Evolutionary conservation across 2,113 vertebrate species (phyloP), one percentile per base, ranked within the genome.

Genomic region (Sinocyclocheilus rhinocerous): DNA sequence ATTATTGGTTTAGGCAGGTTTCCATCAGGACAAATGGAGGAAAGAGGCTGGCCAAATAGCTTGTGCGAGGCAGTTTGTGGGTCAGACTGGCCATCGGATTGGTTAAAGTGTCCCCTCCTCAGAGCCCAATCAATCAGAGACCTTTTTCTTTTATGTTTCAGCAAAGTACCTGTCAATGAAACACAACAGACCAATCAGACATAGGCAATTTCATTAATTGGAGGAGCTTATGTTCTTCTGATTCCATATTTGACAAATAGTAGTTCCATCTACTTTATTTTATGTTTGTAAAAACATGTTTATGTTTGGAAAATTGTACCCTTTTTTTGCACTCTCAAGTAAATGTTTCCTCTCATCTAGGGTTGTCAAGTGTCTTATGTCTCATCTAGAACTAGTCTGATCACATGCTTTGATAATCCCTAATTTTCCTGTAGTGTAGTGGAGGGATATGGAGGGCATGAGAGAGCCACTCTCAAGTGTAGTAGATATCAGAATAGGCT

Each of bases 61-160:
- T 93, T 95, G 26, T 88, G 91, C 13, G 94, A 90, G 16, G 89
- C 90, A 48, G 90, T 92, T 61, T 94, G 92, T 1, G 87, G 92
- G 65, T 94, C 92, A 0, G 85, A 84, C 13, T 92, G 90, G 52
- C 87, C 91, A 85, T 90, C 87, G 0, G 85, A 87, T 3, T 92
- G 92, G 55, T 91, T 91, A 84, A 84, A 91, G 69, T 87, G 85
- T 39, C 93, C 95, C 79, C 94, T 93, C 36, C 95, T 92, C 81
- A 96, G 89, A 18, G 95, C 94, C 95, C 95, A 95, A 82, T 93
- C 92, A 15, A 96, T 95, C 83, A 96, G 85, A 3, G 95, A 96
- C 82, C 94, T 95, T 89, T 94, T 96, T 82, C 93, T 93, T 82
- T 92, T 95, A 72, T 92, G 90, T 77, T 95, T 96, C 88, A 94